Base-by-base conservation (phyloP, 2,888 invertebrate genomes). In the Carpatolechia fugitivella region DNA sequence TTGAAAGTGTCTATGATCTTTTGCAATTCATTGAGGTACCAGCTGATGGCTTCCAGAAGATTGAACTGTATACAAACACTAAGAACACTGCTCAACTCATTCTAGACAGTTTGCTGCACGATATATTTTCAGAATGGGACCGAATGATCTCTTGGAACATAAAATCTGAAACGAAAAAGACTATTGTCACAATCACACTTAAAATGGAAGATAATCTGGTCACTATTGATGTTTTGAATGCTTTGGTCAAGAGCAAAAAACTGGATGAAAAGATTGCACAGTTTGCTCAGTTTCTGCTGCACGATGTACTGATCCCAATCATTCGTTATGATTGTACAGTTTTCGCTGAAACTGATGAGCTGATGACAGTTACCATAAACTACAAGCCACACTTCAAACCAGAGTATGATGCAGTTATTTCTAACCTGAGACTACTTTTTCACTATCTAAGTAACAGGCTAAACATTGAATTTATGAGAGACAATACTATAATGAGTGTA, bases 271-370 rank as follows among this genome's bases (percentile, higher is more conserved):
- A 91, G 67, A 72, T 95, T 5, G 81, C 91, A 33, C 80, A 86
- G 52, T 92, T 95, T 66, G 85, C 92, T 1, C 83, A 85, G 55
- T 92, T 91, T 64, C 68, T 96, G 14, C 78, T 93, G 63, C 85
- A 91, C 31, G 76, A 91, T 58, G 74, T 95, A 20, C 80, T 95
- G 10, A 73, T 81, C 52, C 92, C 93, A 0, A 88, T 95, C 0
- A 91, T 94, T 54, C 81, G 89, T 51, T 74, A 84, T 56, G 82
- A 91, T 11, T 78, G 78, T 30, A 68, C 66, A n/a, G 83, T 93
- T 2, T 78, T 77, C 44, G 76, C 82, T 3, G 82, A 86, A 55
- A 79, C 84, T 47, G 78, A 80, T 11, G 76, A 79, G 41, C 58
- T 75, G 14, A 65, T 82, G 57, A 78, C 70, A n/a, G 60, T 87